Percentiles rank a stretch among this genome's conserved stretches.
Conservation (phyloP, 2,113 vertebrate species). For the Dascyllus trimaculatus region DNA sequence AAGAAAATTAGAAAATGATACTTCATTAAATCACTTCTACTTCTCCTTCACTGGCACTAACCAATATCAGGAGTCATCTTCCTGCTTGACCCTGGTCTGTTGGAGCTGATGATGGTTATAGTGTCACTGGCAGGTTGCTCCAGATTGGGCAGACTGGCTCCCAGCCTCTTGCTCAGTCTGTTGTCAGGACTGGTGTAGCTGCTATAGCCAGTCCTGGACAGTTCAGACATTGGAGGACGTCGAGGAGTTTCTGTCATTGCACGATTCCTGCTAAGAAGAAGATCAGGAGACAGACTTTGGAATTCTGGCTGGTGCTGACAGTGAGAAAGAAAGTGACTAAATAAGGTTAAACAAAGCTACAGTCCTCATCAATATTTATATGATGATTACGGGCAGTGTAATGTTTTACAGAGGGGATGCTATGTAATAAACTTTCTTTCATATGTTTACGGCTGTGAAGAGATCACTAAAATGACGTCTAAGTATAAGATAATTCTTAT, state of each 20-base stretch:
- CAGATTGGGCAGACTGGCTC: slow-evolving; percentile 93
- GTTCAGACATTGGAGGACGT: slow-evolving; percentile 86
- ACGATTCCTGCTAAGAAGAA: slow-evolving; percentile 76
- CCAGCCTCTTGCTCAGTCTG: slow-evolving; percentile 85
- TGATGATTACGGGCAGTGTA: background rate
- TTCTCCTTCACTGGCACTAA: slow-evolving; percentile 42
- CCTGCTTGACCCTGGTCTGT: slow-evolving; percentile 82
- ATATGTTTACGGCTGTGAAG: background rate
- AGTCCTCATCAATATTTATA: too few species aligned
- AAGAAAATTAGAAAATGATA: background rate
- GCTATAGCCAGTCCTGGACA: slow-evolving; percentile 76
- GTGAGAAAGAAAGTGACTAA: background rate
- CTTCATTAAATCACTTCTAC: background rate
- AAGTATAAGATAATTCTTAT: too few species aligned
- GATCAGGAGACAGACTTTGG: background rate
- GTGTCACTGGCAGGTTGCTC: slow-evolving; percentile 75
- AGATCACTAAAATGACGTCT: background rate
- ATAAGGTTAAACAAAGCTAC: background rate
- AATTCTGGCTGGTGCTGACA: background rate
- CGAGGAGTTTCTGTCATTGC: slow-evolving; percentile 81
- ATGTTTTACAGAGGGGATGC: too few species aligned
- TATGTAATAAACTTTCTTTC: too few species aligned
- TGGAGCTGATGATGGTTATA: slow-evolving; percentile 30
- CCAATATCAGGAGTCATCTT: slow-evolving; percentile 63
- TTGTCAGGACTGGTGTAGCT: slow-evolving; percentile 67